These are phyloP conservation scores for Poeciliopsis prolifica DNA, from an alignment of 2,113 vertebrate species.

Conservation along the genomic window DNA sequence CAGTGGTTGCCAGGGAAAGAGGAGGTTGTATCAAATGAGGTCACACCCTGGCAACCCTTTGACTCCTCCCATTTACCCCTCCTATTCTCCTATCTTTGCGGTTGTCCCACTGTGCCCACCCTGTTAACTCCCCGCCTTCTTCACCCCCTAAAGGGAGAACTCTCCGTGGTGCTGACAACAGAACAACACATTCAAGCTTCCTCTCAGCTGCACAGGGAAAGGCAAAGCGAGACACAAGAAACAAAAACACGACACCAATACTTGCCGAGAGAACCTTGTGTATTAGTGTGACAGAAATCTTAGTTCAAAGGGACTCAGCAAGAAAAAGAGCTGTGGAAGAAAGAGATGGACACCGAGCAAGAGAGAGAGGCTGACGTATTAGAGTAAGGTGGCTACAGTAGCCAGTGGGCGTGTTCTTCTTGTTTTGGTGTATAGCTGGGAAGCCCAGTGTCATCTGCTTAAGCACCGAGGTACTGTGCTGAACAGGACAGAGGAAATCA, in stretches of 20 bases:
- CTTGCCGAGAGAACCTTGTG: slow-evolving; percentile 1
- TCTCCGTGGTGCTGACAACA: slow-evolving; percentile 82
- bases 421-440: slow-evolving; percentile 76
- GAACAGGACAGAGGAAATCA: slow-evolving; percentile 39
- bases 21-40: slow-evolving; percentile 78
- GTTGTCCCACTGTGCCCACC: slow-evolving; percentile 53
- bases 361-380: slow-evolving; percentile 42
- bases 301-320: slow-evolving; percentile 30
- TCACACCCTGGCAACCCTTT: slow-evolving; percentile 77
- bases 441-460: slow-evolving; percentile 78
- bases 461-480: slow-evolving; percentile 60
- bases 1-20: slow-evolving; percentile 69
- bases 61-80: slow-evolving; percentile 63
- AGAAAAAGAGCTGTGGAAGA: slow-evolving; percentile 19
- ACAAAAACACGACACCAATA: slow-evolving; percentile 30
- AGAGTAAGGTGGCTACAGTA: slow-evolving; percentile 61
- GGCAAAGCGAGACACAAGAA: slow-evolving; percentile 16
- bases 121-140: slow-evolving; percentile 38
- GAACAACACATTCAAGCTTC: slow-evolving; percentile 59
- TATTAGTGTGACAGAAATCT: slow-evolving; percentile 9
- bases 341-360: slow-evolving; percentile 25
- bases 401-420: slow-evolving; percentile 79
- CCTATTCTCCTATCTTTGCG: slow-evolving; percentile 30
- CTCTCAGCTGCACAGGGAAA: slow-evolving; percentile 37
- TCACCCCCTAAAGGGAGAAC: slow-evolving; percentile 62